Conservation (phyloP, 1,140 invertebrate genomes). For the Euwallacea fornicatus region DNA sequence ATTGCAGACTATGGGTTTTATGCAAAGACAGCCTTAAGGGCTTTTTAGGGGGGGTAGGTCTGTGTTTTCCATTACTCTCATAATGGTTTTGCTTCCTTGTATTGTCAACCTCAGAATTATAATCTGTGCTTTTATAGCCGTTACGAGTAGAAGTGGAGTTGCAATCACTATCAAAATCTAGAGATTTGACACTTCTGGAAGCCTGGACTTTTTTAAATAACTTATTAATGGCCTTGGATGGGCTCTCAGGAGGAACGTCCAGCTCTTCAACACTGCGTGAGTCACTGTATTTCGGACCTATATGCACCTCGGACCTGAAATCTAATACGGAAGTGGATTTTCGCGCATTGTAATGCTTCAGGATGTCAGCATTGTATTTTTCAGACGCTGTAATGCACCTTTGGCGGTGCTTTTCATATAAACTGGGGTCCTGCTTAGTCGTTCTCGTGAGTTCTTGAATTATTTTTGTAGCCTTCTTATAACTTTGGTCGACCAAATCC, state of each 20-base stretch:
- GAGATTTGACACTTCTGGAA: slow-evolving; percentile 64
- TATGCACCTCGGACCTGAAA: slow-evolving; percentile 51
- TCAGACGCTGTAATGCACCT: slow-evolving; percentile 52
- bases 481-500: slow-evolving; percentile 50
- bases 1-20: slow-evolving; percentile 78
- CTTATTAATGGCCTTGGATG: slow-evolving; percentile 36
- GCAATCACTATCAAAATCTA: slow-evolving; percentile 68
- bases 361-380: slow-evolving; percentile 50
- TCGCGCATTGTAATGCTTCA: slow-evolving; percentile 51
- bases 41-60: slow-evolving; percentile 80
- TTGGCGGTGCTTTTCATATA: slow-evolving; percentile 49
- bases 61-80: slow-evolving; percentile 48
- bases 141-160: slow-evolving; percentile 54
- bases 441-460: slow-evolving; percentile 50
- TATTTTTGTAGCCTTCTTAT: slow-evolving; percentile 52
- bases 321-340: slow-evolving; percentile 52
- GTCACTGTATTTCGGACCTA: slow-evolving; percentile 47
- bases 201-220: slow-evolving; percentile 54
- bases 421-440: slow-evolving; percentile 45
- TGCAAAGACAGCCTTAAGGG: slow-evolving; percentile 79
- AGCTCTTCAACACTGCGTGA: slow-evolving; percentile 46
- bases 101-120: slow-evolving; percentile 60
- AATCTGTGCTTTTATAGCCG: slow-evolving; percentile 54
- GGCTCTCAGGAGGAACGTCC: slow-evolving; percentile 38
- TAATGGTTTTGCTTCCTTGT: slow-evolving; percentile 52